Evolutionary conservation across 2,888 invertebrate genomes (phyloP).

Genomic region (Hyppa rectilinea): DNA sequence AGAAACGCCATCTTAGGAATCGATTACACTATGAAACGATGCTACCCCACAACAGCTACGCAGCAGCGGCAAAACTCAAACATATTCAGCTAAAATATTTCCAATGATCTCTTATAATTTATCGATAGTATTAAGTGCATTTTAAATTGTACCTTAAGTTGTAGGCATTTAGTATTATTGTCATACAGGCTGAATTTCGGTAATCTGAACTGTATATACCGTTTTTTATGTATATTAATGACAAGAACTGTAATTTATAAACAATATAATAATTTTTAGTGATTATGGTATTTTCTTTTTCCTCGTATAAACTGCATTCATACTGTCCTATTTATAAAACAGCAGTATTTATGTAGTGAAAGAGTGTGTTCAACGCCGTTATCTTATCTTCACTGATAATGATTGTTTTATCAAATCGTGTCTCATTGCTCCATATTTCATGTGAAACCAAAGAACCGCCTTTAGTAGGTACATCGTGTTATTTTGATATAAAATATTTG

Average conservation of each 20-base stretch:
- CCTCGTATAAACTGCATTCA: conserved; percentile 25
- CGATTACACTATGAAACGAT: conserved; percentile 84
- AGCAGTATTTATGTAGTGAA: conserved; percentile 58
- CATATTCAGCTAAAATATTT: conserved; percentile 71
- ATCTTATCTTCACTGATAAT: conserved; percentile 83
- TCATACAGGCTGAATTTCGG: conserved; percentile 36
- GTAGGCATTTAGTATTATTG: conserved; percentile 32
- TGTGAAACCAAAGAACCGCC: conserved; percentile 70
- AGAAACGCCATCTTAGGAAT: conserved; percentile 84
- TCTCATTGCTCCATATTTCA: conserved; percentile 82
- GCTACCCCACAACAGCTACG: conserved; percentile 73
- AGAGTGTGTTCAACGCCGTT: conserved; percentile 67
- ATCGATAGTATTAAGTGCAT: conserved; percentile 27
- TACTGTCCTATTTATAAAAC: conserved; percentile 36
- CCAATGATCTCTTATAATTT: conserved; percentile 30
- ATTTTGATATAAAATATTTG: conserved; percentile 61
- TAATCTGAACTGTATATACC: conserved; percentile 49
- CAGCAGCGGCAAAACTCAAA: conserved; percentile 78
- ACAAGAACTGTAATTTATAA: conserved; percentile 53
- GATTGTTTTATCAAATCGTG: conserved; percentile 78
- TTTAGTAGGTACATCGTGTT: conserved; percentile 70
- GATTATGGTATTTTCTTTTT: conserved; percentile 53
- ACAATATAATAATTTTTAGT: conserved; percentile 48
- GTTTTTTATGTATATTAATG: conserved; percentile 57
- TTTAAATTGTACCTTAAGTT: conserved; percentile 44